Base-by-base conservation (phyloP, 2,888 invertebrate genomes). In the Phasia obesa region DNA sequence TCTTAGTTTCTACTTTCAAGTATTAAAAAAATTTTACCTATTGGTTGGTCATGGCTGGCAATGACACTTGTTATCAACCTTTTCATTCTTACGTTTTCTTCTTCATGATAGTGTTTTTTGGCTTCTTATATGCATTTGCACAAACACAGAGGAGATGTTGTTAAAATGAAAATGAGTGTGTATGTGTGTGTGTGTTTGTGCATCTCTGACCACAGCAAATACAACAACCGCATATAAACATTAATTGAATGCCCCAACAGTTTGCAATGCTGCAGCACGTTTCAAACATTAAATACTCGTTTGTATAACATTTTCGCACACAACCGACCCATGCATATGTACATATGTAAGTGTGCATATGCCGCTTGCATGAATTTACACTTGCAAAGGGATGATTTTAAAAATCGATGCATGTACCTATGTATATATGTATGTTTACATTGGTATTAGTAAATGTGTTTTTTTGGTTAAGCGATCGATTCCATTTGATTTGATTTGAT, bases 271-370 rank as follows among this genome's bases (percentile, higher is more conserved):
- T 71, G 67, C 77, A 75, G 65, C 83, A 83, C 78, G 83, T 83
- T 75, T 75, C 70, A 65, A 70, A 79, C 79, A 83, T 83, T 83
- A 83, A 83, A 79, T 67, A 75, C 75, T 83, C 83, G 79, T 83
- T 79, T 83, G 83, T 83, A 78, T 53, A 75, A 70, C 53, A 78
- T 69, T 59, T 70, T 65, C 65, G 71, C 31, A 55, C 38, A 67
- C 44, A 59, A 6, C 31, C 31, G 49, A n/a, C 35, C 35, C 47
- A 11, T 44, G 42, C 21, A 47, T 47, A 19, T 19, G n/a, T 23
- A 47, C 44, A 47, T 4, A 1, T 31, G 7, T n/a, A 35, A 19
- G 47, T 70, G 42, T 62, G 59, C 59, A 55, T 70, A 51, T 62
- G 59, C 59, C 35, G n/a, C 44, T 71, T 64, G 57, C 23, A 60